A percentile compares a stretch with the other conserved stretches of the same genome.
Evolutionary conservation across 2,113 vertebrate species (phyloP).

Genomic region (Cnemophilus loriae): DNA sequence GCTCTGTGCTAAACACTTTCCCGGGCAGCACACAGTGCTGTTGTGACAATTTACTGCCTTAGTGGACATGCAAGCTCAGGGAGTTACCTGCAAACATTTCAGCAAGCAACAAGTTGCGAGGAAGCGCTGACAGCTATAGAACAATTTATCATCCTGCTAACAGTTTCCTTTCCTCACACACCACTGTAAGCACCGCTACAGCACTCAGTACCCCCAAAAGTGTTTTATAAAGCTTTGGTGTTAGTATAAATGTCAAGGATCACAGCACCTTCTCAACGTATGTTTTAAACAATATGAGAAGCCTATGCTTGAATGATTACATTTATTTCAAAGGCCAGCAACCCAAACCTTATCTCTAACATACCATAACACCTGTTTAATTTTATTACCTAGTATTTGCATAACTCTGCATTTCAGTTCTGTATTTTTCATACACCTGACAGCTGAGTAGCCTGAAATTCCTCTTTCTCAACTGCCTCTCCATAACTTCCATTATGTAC

Average conservation of each 20-base stretch:
- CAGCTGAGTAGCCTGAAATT: background rate
- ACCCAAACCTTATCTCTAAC: background rate
- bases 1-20: background rate
- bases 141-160: background rate
- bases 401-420: background rate
- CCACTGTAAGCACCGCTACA: background rate
- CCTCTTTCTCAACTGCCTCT: background rate
- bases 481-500: background rate
- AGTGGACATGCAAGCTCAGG: rapidly evolving
- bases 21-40: background rate
- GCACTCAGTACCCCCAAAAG: background rate
- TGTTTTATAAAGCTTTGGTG: background rate
- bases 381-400: background rate
- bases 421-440: background rate
- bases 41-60: background rate
- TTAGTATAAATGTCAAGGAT: background rate
- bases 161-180: background rate
- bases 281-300: background rate
- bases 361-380: background rate
- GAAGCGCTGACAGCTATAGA: background rate
- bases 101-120: background rate
- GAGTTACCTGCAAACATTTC: background rate
- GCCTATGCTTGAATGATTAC: background rate
- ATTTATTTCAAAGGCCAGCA: background rate
- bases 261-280: background rate